phyloP scores from a whole-genome alignment of 1,140 invertebrate species.

The Belonocnema kinseyi region DNA sequence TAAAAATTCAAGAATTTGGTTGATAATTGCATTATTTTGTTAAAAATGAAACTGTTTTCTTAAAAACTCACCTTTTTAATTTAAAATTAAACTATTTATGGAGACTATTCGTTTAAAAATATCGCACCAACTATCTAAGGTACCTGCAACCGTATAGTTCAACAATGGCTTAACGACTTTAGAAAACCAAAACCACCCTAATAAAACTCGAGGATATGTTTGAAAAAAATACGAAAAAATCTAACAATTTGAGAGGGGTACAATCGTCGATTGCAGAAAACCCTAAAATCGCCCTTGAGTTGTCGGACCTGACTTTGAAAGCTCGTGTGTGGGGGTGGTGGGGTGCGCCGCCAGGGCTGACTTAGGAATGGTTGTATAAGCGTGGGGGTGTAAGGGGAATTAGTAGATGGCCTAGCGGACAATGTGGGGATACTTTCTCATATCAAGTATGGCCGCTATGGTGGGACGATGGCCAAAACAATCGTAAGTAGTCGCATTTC shows the following conservation, averaged over 20 bases:
- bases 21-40: no score
- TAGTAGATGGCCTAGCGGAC: constrained; percentile 73
- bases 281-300: constrained; percentile 37
- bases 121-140: no score
- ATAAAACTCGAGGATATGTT: neutral
- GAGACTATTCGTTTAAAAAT: no score
- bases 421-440: constrained; percentile 76
- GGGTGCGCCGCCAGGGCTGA: constrained; percentile 52
- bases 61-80: no score
- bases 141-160: no score
- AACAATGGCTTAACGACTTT: no score
- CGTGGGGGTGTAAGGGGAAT: constrained; percentile 72
- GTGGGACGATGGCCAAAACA: constrained; percentile 76
- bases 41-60: no score
- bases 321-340: constrained; percentile 54
- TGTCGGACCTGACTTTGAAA: constrained; percentile 68
- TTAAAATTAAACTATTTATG: no score
- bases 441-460: constrained; percentile 77
- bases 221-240: neutral
- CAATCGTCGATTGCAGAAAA: neutral
- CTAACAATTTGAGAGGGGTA: neutral
- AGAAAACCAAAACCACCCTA: no score
- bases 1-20: no score
- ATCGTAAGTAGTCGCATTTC: constrained; percentile 69
- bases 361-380: constrained; percentile 69